A percentile compares a stretch with the other conserved stretches of the same genome.
Evolutionary conservation across 2,797 vertebrate genomes (phyloP).

Genomic region (Linurgus olivaceus): DNA sequence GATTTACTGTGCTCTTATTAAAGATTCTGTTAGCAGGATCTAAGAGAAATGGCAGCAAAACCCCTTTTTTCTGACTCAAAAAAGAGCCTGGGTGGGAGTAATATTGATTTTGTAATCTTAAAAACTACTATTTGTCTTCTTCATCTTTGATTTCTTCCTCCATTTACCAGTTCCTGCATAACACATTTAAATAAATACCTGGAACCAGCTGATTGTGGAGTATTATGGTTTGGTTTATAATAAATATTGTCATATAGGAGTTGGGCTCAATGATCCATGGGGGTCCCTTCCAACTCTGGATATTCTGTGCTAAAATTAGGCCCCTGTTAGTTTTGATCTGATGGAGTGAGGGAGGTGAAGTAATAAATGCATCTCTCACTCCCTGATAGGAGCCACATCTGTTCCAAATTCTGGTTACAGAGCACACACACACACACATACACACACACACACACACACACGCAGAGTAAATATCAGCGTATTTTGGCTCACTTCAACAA

Average conservation of each 20-base stretch:
- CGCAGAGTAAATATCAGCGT: background rate
- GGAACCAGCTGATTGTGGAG: background rate
- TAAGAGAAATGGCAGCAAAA: background rate
- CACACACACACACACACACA: background rate
- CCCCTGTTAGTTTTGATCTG: background rate
- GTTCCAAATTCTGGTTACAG: background rate
- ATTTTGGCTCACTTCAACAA: slow-evolving; percentile 20
- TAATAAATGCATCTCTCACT: background rate
- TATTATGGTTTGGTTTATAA: background rate
- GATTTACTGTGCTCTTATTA: slow-evolving; percentile 16
- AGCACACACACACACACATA: background rate
- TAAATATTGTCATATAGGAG: background rate
- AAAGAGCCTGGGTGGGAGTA: background rate
- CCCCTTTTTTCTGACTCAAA: background rate
- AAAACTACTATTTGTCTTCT: background rate
- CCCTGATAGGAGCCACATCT: background rate
- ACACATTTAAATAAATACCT: background rate
- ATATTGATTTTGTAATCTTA: slow-evolving; percentile 16
- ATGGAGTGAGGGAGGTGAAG: background rate
- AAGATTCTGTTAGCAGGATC: background rate
- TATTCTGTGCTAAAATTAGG: background rate
- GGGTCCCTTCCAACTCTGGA: background rate
- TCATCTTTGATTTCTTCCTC: background rate
- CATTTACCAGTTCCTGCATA: background rate
- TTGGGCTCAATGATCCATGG: background rate